A percentile compares a stretch with the other conserved stretches of the same genome.
Conservation (phyloP, 23 tunicate species). For the Styela clava region DNA sequence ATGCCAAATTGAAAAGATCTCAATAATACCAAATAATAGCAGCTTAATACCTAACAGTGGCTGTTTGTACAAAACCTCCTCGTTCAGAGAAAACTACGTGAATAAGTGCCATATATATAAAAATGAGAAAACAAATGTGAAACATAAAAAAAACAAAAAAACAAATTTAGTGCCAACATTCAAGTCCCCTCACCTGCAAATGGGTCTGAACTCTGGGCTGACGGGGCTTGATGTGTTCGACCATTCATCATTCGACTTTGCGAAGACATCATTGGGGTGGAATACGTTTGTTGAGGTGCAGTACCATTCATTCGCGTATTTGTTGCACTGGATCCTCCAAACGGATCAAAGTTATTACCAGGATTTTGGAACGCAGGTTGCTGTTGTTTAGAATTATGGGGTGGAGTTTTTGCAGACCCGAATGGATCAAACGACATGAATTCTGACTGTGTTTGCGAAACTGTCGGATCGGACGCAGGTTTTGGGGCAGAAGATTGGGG, state of each 20-base stretch:
- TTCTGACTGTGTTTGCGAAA: conserved; percentile 25
- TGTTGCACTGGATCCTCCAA: conserved; percentile 26
- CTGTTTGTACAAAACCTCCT: too few relatives aligned
- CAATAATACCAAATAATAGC: too few relatives aligned
- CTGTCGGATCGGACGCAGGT: conserved; percentile 13
- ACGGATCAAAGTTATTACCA: conserved; percentile 45
- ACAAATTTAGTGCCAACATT: too few relatives aligned
- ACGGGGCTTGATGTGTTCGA: not conserved
- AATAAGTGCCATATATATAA: too few relatives aligned
- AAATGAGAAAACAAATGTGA: too few relatives aligned
- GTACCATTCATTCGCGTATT: not conserved
- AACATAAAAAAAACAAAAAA: too few relatives aligned
- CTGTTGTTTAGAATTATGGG: not conserved
- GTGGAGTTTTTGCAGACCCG: conserved; percentile 7
- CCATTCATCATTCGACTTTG: conserved; percentile 13
- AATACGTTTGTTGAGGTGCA: not conserved
- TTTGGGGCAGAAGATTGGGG: conserved; percentile 8
- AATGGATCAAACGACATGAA: conserved; percentile 79
- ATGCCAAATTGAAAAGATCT: too few relatives aligned
- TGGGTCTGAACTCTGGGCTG: conserved; percentile 30
- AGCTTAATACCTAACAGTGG: too few relatives aligned
- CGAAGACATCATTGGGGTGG: not conserved
- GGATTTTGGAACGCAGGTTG: conserved; percentile 20
- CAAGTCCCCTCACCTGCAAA: conserved; percentile 14
- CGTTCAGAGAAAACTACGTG: too few relatives aligned